Evolutionary conservation across 2,888 invertebrate species (phyloP), one percentile per base, ranked within the genome.

Genomic region (Keiferia lycopersicella): DNA sequence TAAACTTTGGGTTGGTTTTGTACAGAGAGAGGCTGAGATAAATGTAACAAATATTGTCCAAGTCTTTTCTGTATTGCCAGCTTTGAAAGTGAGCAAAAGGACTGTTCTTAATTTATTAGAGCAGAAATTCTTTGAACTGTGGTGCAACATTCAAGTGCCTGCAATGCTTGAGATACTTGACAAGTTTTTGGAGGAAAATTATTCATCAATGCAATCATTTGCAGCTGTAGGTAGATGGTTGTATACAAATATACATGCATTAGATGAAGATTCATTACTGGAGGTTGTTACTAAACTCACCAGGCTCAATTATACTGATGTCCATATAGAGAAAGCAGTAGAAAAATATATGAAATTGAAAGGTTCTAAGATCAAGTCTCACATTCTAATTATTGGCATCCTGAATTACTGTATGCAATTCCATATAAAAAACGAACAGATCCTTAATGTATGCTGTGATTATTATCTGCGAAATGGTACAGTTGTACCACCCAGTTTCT

Each of bases 1-100:
- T 71, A 93, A 93, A 75, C 80, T 95, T 48, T 95, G 95, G 95
- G 87, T 93, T 65, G 95, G 94, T 11, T 92, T 95, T 71, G 82
- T 92, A 20, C 93, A 92, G 66, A 91, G 90, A 64, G 92, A 93
- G 70, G 77, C 86, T 41, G 92, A 93, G 34, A 94, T 95, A 50
- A 83, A 92, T 79, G 92, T 92, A 65, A 81, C 81, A 11, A 94
- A 94, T 76, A 88, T 95, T 65, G 85, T 92, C 1, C 76, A 89
- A 34, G 82, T 95, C 14, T 94, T 94, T 75, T 84, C 84, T 71
- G 84, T 93, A 39, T 74, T 95, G 22, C 92, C 93, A 50, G 87
- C 92, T 26, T 84, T 95, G 18, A 93, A 93, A 74, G 87, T 88
- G 62, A 95, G 95, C 72, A 93, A 92, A 73, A 91, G 88, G 67